Evolutionary conservation across 2,113 vertebrate genomes (phyloP), one percentile per base, ranked within the genome.

Genomic region (Sciurus niger): DNA sequence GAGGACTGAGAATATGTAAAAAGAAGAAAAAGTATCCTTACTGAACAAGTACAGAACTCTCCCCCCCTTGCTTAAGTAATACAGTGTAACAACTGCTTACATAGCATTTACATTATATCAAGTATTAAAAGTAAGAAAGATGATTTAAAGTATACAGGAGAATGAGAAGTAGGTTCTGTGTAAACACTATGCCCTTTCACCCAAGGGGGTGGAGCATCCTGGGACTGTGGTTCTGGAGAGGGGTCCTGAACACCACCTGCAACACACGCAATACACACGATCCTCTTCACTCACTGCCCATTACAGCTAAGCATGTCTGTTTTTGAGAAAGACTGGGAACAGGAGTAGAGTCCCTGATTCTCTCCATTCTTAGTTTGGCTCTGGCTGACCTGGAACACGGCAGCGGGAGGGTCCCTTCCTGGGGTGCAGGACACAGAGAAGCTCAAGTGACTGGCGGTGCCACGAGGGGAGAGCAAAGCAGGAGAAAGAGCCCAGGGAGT

Each of bases 371-470:
- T 4, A 18, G 13, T 58, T 11, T 73, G 82, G 74, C 74, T 95
- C 89, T 67, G 97, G 94, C 72, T 65, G 84, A 73, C 40, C 8
- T 68, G 77, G 46, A 48, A 55, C 13, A 22, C 10, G 22, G 20
- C 0, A 0, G 46, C 18, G 68, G 7, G 46, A 43, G 25, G 55
- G n/a, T 5, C 78, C 89, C 88, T 74, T 37, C 70, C 91, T 68
- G 76, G 94, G 92, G 95, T 95, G 89, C n/a, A 46, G 67, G 96
- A 48, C 84, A 67, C 34, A 55, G 92, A 53, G 25, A 79, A 84
- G 67, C 95, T 90, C 97, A 79, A 80, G 97, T 98, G 97, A 98
- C 97, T 97, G 97, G 92, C n/a, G 7, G 76, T 70, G 76, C 88
- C 4, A 0, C 40, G 34, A 79, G 48, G 37, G 58, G 58, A 73